A percentile compares a stretch with the other conserved stretches of the same genome.
Evolutionary conservation across 2,888 invertebrate genomes (phyloP).

Genomic region (Ormyrus rosae): DNA sequence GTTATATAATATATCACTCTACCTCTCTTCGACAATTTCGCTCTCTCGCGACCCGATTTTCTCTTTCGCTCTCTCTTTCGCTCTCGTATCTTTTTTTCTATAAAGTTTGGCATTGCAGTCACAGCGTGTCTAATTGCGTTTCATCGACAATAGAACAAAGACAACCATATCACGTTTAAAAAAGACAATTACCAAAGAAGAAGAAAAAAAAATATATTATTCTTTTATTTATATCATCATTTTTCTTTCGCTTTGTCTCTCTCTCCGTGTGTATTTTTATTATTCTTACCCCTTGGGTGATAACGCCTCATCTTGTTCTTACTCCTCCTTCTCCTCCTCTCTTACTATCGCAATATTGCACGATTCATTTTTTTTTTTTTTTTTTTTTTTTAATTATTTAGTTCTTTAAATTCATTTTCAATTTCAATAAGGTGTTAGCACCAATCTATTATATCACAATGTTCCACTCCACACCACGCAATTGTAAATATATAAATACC

Average conservation of each 20-base stretch:
- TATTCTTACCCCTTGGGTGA: constrained; percentile 15
- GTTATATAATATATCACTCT: constrained; percentile 55
- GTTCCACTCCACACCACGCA: constrained; percentile 76
- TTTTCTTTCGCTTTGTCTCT: constrained; percentile 57
- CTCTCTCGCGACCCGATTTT: constrained; percentile 14
- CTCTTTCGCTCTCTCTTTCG: background rate
- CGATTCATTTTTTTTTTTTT: constrained; percentile 63
- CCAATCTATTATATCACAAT: constrained; percentile 77
- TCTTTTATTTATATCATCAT: background rate
- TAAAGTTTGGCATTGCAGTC: constrained; percentile 58
- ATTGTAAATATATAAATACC: constrained; percentile 76
- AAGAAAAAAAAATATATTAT: constrained; percentile 52
- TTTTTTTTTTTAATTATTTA: constrained; percentile 56
- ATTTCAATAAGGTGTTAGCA: constrained; percentile 76
- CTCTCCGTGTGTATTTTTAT: constrained; percentile 4
- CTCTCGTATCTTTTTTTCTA: constrained; percentile 22
- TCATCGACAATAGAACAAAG: constrained; percentile 52
- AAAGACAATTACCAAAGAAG: constrained; percentile 49
- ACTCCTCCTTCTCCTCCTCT: constrained; percentile 57
- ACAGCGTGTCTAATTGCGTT: constrained; percentile 57
- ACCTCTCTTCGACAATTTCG: constrained; percentile 36
- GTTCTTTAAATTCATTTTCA: constrained; percentile 72
- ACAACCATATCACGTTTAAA: constrained; percentile 53
- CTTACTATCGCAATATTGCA: constrained; percentile 74
- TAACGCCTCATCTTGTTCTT: constrained; percentile 56